Evolutionary conservation across 1,140 invertebrate genomes (phyloP).

Genomic region (Sycophaga agraensis): DNA sequence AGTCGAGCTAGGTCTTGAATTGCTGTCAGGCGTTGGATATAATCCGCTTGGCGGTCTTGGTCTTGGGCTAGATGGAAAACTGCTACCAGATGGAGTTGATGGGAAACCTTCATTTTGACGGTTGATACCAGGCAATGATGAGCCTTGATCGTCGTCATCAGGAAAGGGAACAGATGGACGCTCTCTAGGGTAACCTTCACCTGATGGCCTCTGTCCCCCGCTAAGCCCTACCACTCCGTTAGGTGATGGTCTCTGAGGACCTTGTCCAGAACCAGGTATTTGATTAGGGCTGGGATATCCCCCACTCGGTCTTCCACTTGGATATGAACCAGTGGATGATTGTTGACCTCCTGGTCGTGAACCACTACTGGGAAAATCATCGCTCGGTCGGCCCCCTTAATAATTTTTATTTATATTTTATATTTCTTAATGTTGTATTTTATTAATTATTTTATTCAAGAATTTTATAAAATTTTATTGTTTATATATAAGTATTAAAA

Average conservation of each 20-base stretch:
- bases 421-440: no score
- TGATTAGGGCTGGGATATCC: constrained; percentile 38
- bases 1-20: neutral
- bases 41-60: constrained; percentile 22
- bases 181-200: constrained; percentile 33
- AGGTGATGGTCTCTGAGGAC: constrained; percentile 33
- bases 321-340: constrained; percentile 33
- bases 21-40: constrained; percentile 9
- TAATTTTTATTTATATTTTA: constrained; percentile 30
- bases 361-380: constrained; percentile 31
- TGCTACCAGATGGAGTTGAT: neutral
- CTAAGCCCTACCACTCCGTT: constrained; percentile 27
- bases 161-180: constrained; percentile 29
- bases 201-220: constrained; percentile 33
- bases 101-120: constrained; percentile 8
- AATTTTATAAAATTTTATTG: no score
- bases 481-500: no score
- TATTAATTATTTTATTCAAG: no score
- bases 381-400: constrained; percentile 31
- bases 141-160: constrained; percentile 28
- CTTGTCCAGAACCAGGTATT: constrained; percentile 35
- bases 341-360: constrained; percentile 27
- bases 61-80: constrained; percentile 3
- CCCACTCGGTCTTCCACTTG: constrained; percentile 35
- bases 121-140: constrained; percentile 34